Conservation (phyloP, 2,888 invertebrate genomes). For the Listrodromus nycthemerus region DNA sequence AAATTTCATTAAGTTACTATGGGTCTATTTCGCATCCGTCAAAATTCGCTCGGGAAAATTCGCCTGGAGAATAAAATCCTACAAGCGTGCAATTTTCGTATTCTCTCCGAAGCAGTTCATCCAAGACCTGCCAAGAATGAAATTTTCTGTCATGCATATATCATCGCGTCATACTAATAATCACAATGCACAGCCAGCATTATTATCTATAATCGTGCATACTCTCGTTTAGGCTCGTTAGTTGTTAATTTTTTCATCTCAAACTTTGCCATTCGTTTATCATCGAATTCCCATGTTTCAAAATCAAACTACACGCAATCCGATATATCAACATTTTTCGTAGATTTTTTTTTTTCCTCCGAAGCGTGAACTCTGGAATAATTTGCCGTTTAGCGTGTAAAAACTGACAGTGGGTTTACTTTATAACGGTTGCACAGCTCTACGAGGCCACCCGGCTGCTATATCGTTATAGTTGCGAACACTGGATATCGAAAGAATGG, state of each 20-base stretch:
- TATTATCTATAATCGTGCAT: conserved; percentile 45
- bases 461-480: conserved; percentile 39
- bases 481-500: conserved; percentile 34
- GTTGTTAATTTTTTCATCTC: conserved; percentile 13
- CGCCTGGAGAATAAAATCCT: no score
- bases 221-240: conserved; percentile 46
- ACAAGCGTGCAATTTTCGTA: no score
- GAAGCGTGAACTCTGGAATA: conserved; percentile 19
- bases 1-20: no score
- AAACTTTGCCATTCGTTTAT: conserved; percentile 22
- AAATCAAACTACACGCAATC: conserved; percentile 23
- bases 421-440: background rate
- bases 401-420: conserved; percentile 2
- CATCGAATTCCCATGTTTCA: conserved; percentile 32
- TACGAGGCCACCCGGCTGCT: background rate
- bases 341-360: conserved; percentile 10
- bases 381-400: conserved; percentile 14
- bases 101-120: no score
- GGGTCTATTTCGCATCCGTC: no score
- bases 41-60: no score
- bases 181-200: conserved; percentile 68
- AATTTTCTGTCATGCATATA: no score
- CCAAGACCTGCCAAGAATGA: no score
- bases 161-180: conserved; percentile 21
- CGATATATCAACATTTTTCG: background rate